Evolutionary conservation across 2,113 vertebrate species (phyloP), one percentile per base, ranked within the genome.

Genomic region (Nothoprocta perdicaria): DNA sequence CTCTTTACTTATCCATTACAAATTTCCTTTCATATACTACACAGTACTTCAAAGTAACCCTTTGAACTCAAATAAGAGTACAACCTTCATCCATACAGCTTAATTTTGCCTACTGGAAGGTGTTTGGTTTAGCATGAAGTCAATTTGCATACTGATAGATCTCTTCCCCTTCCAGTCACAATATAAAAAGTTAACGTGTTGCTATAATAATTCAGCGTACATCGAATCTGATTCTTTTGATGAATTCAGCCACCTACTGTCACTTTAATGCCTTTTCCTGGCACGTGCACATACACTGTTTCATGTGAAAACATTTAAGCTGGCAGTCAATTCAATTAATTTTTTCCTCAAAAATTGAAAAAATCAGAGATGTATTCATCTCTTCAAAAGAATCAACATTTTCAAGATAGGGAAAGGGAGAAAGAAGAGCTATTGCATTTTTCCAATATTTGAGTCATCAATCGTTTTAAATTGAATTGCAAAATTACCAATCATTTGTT

Each of bases 141-240:
- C 52, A 41, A 75, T 96, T 91, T 94, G 91, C 92, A 89, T 89
- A 78, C 46, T 85, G 91, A 92, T 52, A 87, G 86, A 72, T 89
- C 76, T 93, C 72, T 81, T 89, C 41, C 75, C 57, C 79, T 92
- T 92, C 76, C 48, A 91, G 84, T 58, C 73, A 89, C 76, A 85
- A 93, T 35, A 91, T 40, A 71, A 88, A 86, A 90, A 91, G 38
- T 86, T 87, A 87, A 79, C 12, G 1, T 6, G 11, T 16, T 89
- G 46, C 40, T 89, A 29, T 83, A 61, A 27, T 84, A 80, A 87
- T 80, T 85, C 81, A 65, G 10, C 2, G 29, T 61, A 83, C 2
- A 6, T 80, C 68, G 85, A 63, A 80, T 45, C 23, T 87, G 52
- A 80, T 87, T 79, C 35, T 77, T 95, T 85, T 91, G 87, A 95